Percentiles rank a stretch among this genome's conserved stretches.
These are phyloP conservation scores for Halcyon chelicuti DNA, from an alignment of 2,797 vertebrate genomes.

Conservation along the genomic window DNA sequence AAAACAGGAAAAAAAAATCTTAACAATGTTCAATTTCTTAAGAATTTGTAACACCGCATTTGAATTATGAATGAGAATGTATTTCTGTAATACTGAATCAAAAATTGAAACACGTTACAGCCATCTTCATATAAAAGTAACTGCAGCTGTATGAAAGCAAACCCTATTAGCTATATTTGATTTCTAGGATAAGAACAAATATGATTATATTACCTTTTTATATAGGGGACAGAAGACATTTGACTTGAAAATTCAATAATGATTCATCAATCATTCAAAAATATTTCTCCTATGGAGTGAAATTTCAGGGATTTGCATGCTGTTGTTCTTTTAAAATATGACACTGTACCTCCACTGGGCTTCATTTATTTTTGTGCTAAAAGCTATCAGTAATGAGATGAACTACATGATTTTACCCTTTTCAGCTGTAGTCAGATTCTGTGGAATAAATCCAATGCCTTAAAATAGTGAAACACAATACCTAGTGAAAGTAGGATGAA, in stretches of 20 bases:
- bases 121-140: neutral
- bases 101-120: neutral
- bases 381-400: neutral
- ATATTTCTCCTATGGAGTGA: constrained; percentile 13
- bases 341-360: neutral
- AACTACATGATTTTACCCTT: neutral
- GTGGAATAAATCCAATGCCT: neutral
- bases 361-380: constrained; percentile 54
- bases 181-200: neutral
- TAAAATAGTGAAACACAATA: neutral
- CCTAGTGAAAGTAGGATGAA: neutral
- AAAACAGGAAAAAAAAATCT: neutral
- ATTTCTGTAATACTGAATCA: neutral
- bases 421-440: neutral
- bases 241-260: constrained; percentile 51
- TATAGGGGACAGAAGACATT: neutral
- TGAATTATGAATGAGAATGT: neutral
- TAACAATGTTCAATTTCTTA: neutral
- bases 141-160: neutral
- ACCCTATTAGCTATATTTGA: neutral
- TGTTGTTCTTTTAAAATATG: constrained; percentile 35
- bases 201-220: neutral
- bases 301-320: constrained; percentile 4
- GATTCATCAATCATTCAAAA: constrained; percentile 32
- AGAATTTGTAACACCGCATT: neutral